Percentiles rank a stretch among this genome's conserved stretches.
Conservation (phyloP, 2,113 vertebrate genomes). For the Pygoscelis adeliae region DNA sequence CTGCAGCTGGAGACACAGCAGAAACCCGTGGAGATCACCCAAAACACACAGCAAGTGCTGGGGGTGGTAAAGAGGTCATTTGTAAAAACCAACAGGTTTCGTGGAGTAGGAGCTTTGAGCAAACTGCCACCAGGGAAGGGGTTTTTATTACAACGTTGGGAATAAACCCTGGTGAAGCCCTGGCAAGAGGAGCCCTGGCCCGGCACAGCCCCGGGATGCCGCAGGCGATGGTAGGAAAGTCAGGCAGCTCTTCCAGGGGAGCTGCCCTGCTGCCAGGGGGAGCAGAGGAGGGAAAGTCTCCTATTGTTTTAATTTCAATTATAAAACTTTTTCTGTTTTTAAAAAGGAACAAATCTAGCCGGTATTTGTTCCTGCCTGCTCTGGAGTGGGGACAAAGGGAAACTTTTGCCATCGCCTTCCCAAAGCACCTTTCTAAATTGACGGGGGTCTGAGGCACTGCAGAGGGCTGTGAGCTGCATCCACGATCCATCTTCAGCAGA, state of each 20-base stretch:
- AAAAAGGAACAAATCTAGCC: neutral
- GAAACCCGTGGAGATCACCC: neutral
- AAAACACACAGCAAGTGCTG: neutral
- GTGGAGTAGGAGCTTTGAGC: neutral
- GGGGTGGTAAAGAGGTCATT: neutral
- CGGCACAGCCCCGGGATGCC: neutral
- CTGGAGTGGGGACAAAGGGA: neutral
- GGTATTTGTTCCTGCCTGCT: neutral
- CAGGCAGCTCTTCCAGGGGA: neutral
- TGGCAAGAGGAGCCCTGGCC: neutral
- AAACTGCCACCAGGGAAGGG: neutral
- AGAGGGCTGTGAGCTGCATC: neutral
- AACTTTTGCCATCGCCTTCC: neutral
- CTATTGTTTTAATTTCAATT: neutral
- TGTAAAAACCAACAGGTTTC: fast-evolving
- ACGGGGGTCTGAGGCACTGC: neutral
- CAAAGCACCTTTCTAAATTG: neutral
- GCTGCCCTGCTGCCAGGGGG: neutral
- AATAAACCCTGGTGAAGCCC: neutral
- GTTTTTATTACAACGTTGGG: neutral
- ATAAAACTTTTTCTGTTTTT: neutral
- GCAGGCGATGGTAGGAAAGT: neutral
- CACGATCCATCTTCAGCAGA: neutral
- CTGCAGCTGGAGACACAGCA: neutral
- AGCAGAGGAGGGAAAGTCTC: neutral